phyloP scores from a whole-genome alignment of 2,113 vertebrate genomes.

The Pomatorhinus ruficollis region DNA sequence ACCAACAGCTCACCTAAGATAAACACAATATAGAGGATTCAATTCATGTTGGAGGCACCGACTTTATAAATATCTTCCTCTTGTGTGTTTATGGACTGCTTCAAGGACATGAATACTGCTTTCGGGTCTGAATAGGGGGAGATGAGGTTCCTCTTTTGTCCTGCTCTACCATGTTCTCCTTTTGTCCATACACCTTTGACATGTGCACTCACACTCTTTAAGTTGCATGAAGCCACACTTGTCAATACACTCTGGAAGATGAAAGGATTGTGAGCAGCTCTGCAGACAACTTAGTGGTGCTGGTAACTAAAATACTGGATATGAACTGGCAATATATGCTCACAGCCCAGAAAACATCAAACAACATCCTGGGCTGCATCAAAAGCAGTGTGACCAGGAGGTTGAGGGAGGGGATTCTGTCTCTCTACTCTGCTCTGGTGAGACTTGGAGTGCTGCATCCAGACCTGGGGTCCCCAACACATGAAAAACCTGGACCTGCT shows the following conservation, averaged over 20 bases:
- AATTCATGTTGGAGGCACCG: background rate
- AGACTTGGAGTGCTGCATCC: background rate
- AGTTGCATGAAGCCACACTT: background rate
- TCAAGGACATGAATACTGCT: rapidly evolving
- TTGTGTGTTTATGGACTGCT: background rate
- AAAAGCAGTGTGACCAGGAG: rapidly evolving
- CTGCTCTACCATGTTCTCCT: background rate
- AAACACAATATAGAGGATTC: background rate
- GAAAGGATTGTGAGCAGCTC: background rate
- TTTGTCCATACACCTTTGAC: background rate
- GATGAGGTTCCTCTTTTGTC: background rate
- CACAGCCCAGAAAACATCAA: background rate
- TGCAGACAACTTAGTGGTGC: background rate
- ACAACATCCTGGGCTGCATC: background rate
- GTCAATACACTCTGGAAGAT: background rate
- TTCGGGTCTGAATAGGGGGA: background rate
- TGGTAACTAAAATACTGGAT: background rate
- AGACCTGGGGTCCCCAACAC: background rate
- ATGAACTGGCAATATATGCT: background rate
- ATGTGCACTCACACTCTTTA: background rate
- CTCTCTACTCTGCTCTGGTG: background rate
- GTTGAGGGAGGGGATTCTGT: background rate
- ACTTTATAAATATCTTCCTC: background rate
- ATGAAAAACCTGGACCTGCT: background rate
- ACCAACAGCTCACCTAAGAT: background rate